These are phyloP conservation scores for Montipora capricornis DNA, from an alignment of 64 coral and sea anemone genomes.

Conservation along the genomic window DNA sequence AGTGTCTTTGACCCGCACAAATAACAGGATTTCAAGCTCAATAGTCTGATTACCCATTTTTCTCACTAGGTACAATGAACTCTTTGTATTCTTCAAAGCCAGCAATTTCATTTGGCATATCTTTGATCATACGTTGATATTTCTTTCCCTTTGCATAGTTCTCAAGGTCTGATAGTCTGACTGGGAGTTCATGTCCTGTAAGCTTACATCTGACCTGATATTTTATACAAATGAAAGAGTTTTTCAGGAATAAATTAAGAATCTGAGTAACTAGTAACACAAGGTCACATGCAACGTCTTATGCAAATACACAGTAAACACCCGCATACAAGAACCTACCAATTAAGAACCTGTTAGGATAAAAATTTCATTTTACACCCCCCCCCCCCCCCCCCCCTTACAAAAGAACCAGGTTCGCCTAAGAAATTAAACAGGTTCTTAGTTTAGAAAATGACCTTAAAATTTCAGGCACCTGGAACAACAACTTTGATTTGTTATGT, in stretches of 20 bases:
- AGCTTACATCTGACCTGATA: slow-evolving; percentile 77
- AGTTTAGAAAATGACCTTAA: too few species aligned
- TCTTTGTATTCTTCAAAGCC: slow-evolving; percentile 72
- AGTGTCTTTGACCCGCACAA: neutral
- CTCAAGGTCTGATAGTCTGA: slow-evolving; percentile 50
- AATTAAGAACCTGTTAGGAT: too few species aligned
- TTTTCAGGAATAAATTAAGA: neutral
- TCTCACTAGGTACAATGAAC: slow-evolving; percentile 70
- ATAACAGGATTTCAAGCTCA: neutral
- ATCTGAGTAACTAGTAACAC: too few species aligned
- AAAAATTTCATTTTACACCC: too few species aligned
- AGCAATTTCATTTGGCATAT: slow-evolving; percentile 34
- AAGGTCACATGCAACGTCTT: too few species aligned
- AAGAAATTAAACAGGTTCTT: too few species aligned
- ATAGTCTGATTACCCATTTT: slow-evolving; percentile 25
- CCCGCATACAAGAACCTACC: too few species aligned
- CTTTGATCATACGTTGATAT: slow-evolving; percentile 70
- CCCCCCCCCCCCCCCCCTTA: too few species aligned
- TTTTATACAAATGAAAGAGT: neutral
- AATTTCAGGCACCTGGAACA: too few species aligned
- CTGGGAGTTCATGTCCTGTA: slow-evolving; percentile 86
- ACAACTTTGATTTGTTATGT: too few species aligned
- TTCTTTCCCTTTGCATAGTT: slow-evolving; percentile 85
- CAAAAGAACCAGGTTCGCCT: too few species aligned
- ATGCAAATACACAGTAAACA: too few species aligned